phyloP scores from a whole-genome alignment of 1,140 invertebrate species.

The Choristoneura fumiferana region DNA sequence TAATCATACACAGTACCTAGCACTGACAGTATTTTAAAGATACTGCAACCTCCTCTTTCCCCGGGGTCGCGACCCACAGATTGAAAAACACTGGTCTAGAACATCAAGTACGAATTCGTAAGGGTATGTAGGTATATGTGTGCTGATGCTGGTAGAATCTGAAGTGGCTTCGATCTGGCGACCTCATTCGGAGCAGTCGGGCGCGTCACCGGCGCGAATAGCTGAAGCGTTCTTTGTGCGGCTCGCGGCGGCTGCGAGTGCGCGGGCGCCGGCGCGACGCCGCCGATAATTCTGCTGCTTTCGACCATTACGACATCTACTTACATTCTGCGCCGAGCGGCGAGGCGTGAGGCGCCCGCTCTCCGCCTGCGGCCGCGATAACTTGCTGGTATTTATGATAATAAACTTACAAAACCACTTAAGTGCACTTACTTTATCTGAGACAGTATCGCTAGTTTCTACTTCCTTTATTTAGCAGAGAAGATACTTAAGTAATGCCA shows the following conservation, averaged over 20 bases:
- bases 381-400: constrained; percentile 14
- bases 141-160: neutral
- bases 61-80: too few relatives aligned
- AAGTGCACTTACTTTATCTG: constrained; percentile 12
- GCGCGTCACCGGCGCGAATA: neutral
- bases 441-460: too few relatives aligned
- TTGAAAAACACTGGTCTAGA: too few relatives aligned
- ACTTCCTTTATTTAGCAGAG: too few relatives aligned
- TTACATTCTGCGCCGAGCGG: constrained; percentile 2
- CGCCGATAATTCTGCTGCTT: neutral
- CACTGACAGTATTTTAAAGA: too few relatives aligned
- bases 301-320: neutral
- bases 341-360: too few relatives aligned
- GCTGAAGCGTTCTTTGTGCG: constrained; percentile 3
- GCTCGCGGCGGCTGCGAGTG: neutral
- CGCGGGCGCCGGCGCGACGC: neutral
- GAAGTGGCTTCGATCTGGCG: constrained; percentile 9
- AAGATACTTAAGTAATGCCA: too few relatives aligned
- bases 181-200: constrained; percentile 1
- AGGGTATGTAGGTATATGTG: too few relatives aligned
- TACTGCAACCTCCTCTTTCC: too few relatives aligned
- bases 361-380: neutral
- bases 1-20: too few relatives aligned
- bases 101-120: too few relatives aligned
- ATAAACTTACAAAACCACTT: constrained; percentile 6